Evolutionary conservation across 2,888 invertebrate genomes (phyloP).

Genomic region (Rhabditophanes sp.): DNA sequence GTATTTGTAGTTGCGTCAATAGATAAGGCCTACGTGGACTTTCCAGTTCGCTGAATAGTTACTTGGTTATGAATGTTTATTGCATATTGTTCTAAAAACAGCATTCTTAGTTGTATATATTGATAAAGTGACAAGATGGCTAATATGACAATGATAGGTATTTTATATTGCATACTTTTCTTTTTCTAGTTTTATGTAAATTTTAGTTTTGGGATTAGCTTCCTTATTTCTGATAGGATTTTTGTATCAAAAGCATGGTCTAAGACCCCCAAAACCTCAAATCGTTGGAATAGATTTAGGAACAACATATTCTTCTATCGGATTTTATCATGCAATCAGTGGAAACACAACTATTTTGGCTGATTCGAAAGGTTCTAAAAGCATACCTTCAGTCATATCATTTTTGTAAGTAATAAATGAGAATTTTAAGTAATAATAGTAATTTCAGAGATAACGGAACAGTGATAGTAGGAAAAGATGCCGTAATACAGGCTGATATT

Average conservation of each 20-base stretch:
- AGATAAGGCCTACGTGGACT: no score
- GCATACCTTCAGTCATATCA: constrained; percentile 49
- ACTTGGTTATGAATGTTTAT: no score
- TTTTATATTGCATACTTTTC: no score
- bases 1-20: no score
- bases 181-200: no score
- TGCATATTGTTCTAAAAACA: no score
- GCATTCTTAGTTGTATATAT: no score
- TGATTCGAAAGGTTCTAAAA: constrained; percentile 46
- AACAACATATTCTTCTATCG: constrained; percentile 48
- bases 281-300: constrained; percentile 50
- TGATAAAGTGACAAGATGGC: no score
- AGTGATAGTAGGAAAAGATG: constrained; percentile 47
- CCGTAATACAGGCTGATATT: constrained; percentile 47
- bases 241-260: constrained; percentile 46
- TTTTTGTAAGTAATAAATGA: constrained; percentile 39
- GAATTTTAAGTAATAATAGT: neutral
- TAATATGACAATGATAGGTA: no score
- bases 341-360: constrained; percentile 46
- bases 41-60: no score
- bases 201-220: constrained; percentile 44
- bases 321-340: constrained; percentile 48
- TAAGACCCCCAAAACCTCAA: constrained; percentile 49
- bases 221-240: constrained; percentile 48
- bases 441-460: constrained; percentile 37